Evolutionary conservation across 2,113 vertebrate species (phyloP), one percentile per base, ranked within the genome.

Genomic region (Limanda limanda): DNA sequence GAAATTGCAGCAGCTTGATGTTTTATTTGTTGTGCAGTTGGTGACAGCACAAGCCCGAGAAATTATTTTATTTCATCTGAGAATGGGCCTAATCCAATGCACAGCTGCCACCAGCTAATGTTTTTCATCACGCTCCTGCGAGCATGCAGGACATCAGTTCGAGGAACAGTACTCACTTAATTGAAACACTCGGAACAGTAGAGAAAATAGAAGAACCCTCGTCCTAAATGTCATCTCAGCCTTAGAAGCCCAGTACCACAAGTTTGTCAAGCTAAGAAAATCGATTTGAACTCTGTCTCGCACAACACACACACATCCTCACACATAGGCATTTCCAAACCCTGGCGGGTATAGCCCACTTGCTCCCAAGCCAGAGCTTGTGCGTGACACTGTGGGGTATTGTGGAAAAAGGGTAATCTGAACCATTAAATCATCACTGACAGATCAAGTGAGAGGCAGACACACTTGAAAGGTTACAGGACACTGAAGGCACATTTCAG

Each of bases 191-290:
- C 23, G 2, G 57, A 88, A 76, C 71, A 66, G 69, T 84, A 71
- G 71, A 85, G 81, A 79, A 83, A 86, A 87, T 51, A 71, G 70
- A 84, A 69, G 64, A 87, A 70, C 81, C 71, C 61, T 70, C 31
- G 62, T 77, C 70, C 69, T 83, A 92, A 92, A 92, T 88, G 86
- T 89, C 86, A 86, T 82, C 89, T 85, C 76, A 72, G 71, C 76
- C 76, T 62, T 68, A 76, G 24, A 76, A 81, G 79, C 79, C 68
- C 45, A 71, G 68, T 47, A 71, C 73, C 55, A 82, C 61, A 74
- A 89, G 82, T 86, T 86, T 90, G 84, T 93, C 88, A 87, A 83
- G 73, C 58, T 59, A 60, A 82, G 60, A 86, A 91, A 94, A 93
- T 92, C 45, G 27, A 92, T 94, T 68, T 84, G 66, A 78, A 56